These are phyloP conservation scores for Porites lobata DNA, from an alignment of 92 coral and sea anemone species.

Conservation along the genomic window DNA sequence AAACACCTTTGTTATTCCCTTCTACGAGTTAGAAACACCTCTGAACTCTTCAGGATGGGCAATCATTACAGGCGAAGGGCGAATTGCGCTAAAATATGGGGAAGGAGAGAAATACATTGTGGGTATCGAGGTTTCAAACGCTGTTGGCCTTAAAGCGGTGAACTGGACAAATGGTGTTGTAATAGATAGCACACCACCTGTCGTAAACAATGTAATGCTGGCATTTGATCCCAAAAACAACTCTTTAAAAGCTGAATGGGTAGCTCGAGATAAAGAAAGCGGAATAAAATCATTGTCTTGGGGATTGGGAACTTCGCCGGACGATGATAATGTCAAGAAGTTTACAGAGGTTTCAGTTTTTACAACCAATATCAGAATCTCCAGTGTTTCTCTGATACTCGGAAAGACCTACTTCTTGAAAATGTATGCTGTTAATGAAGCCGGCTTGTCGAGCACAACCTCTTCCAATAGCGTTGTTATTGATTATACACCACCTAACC, in stretches of 20 bases:
- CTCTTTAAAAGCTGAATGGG: slow-evolving; percentile 73
- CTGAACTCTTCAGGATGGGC: slow-evolving; percentile 71
- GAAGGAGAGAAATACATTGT: slow-evolving; percentile 79
- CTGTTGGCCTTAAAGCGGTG: slow-evolving; percentile 67
- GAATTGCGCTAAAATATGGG: slow-evolving; percentile 41
- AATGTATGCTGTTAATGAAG: slow-evolving; percentile 75
- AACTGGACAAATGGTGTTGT: slow-evolving; percentile 92
- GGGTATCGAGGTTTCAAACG: slow-evolving; percentile 81
- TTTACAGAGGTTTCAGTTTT: slow-evolving; percentile 52
- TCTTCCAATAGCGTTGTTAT: slow-evolving; percentile 87
- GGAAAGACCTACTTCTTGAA: slow-evolving; percentile 87
- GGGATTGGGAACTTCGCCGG: slow-evolving; percentile 86
- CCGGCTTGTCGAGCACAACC: slow-evolving; percentile 71
- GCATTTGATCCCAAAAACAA: slow-evolving; percentile 69
- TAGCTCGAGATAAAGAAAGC: slow-evolving; percentile 78
- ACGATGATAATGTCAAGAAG: slow-evolving; percentile 60
- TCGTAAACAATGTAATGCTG: slow-evolving; percentile 68
- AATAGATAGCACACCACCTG: slow-evolving; percentile 91
- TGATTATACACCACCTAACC: slow-evolving; percentile 87
- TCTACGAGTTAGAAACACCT: slow-evolving; percentile 66
- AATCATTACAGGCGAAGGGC: slow-evolving; percentile 79
- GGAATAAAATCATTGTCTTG: slow-evolving; percentile 74
- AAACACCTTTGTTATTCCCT: slow-evolving; percentile 71
- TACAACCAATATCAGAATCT: slow-evolving; percentile 33
- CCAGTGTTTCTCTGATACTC: slow-evolving; percentile 60